Conservation (phyloP, 2,888 invertebrate species). For the Cryptocephalus primarius region DNA sequence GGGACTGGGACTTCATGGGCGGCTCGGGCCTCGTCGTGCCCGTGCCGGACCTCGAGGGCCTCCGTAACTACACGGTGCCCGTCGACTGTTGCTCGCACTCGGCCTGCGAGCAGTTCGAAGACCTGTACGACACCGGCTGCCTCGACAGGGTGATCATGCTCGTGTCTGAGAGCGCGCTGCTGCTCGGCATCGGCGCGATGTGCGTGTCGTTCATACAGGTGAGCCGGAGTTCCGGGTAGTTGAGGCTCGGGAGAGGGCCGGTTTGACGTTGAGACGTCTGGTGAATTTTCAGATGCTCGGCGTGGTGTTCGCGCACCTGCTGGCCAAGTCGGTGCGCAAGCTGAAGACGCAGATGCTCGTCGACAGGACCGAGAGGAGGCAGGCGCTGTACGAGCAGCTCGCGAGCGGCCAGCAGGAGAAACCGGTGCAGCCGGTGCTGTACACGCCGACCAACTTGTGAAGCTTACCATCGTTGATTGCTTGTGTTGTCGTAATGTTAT, state of each 20-base stretch:
- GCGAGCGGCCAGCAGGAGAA: conserved; percentile 10
- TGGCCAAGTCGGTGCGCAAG: conserved; percentile 74
- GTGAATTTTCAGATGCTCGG: conserved; percentile 66
- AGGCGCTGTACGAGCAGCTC: conserved; percentile 35
- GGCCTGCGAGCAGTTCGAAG: conserved; percentile 4
- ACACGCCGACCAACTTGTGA: conserved; percentile 17
- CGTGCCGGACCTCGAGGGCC: too few species aligned
- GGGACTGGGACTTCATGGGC: conserved; percentile 42
- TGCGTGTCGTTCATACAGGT: conserved; percentile 76
- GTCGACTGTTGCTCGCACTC: conserved; percentile 14
- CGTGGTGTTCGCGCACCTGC: conserved; percentile 77
- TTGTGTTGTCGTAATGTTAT: too few species aligned
- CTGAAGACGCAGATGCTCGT: conserved; percentile 64
- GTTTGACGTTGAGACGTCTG: too few species aligned
- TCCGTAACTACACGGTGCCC: conserved; percentile 13
- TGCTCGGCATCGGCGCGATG: conserved; percentile 63
- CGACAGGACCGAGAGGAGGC: conserved; percentile 57
- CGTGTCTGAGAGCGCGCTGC: conserved; percentile 44
- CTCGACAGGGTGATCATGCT: conserved; percentile 15
- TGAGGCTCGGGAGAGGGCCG: too few species aligned
- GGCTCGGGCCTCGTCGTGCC: neutral
- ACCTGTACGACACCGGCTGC: conserved; percentile 18
- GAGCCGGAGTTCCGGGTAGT: too few species aligned
- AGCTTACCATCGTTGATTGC: too few species aligned
- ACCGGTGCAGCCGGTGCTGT: conserved; percentile 25